Evolutionary conservation across 2,113 vertebrate genomes (phyloP), one percentile per base, ranked within the genome.

Genomic region (Oxyruncus cristatus): DNA sequence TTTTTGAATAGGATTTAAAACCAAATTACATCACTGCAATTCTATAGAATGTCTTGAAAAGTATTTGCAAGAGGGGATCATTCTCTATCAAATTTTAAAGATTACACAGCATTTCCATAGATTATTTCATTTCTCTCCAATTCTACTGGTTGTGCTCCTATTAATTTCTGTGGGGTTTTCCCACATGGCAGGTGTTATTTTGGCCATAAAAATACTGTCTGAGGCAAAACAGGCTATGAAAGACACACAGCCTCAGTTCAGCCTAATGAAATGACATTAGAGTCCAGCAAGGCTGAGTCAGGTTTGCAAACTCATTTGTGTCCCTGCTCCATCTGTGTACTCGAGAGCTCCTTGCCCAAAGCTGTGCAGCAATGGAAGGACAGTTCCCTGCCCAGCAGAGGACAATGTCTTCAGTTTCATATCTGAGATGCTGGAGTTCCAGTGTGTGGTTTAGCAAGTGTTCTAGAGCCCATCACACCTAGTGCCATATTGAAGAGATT

Each of bases 81-180:
- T 89, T 92, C 85, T 75, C 95, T 92, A 72, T 89, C 95, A 91
- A 88, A 46, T 80, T 88, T 71, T 96, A 84, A 80, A 93, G 90
- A 93, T 94, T 93, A 84, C 73, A 52, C 55, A 96, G 90, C 52
- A 68, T 96, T 95, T 92, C 92, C 91, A 91, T 68, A 87, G 93
- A 93, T 94, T 75, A 94, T 95, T 96, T 94, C 12, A 94, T 95
- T 96, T 91, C 88, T 94, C 82, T 95, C 93, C 72, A 92, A 35
- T 77, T 78, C 92, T 94, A 93, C 95, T 91, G 76, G 86, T 97
- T 91, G 76, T 80, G 87, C 65, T 91, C 80, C 88, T 85, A 73
- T 89, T 95, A 89, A 96, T 89, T 94, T 96, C 46, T 72, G 28
- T 65, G 62, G 66, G 81, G 53, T 70, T 97, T 97, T 84, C 89